phyloP scores from a whole-genome alignment of 92 coral and sea anemone genomes.

The Palythoa heliodiscus region DNA sequence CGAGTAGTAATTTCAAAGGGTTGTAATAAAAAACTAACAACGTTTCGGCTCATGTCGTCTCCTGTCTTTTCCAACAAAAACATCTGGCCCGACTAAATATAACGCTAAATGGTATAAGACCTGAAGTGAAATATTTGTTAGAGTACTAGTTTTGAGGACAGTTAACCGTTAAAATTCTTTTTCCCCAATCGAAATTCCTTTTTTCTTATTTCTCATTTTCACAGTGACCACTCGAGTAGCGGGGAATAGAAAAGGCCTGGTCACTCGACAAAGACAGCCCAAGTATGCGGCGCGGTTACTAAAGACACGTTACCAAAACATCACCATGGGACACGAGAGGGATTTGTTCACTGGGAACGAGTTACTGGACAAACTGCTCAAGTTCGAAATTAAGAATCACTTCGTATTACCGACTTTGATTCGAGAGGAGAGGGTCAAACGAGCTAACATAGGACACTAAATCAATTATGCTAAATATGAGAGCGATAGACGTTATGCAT shows the following conservation, averaged over 20 bases:
- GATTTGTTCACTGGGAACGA: conserved; percentile 82
- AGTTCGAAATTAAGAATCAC: conserved; percentile 57
- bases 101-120: too few relatives aligned
- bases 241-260: conserved; percentile 91
- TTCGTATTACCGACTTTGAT: conserved; percentile 28
- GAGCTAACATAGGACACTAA: conserved; percentile 9
- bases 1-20: neutral
- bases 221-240: conserved; percentile 73
- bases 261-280: conserved; percentile 87
- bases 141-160: too few relatives aligned
- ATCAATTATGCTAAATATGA: neutral
- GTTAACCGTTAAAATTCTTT: too few relatives aligned
- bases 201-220: neutral
- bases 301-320: conserved; percentile 79
- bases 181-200: neutral
- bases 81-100: too few relatives aligned
- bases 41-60: too few relatives aligned
- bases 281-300: conserved; percentile 88
- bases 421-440: conserved; percentile 38
- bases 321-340: conserved; percentile 54
- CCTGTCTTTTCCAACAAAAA: too few relatives aligned
- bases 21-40: too few relatives aligned
- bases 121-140: too few relatives aligned
- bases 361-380: conserved; percentile 78
- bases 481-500: too few relatives aligned